Base-by-base conservation (phyloP, 2,113 vertebrate genomes). In the Mesocricetus auratus region DNA sequence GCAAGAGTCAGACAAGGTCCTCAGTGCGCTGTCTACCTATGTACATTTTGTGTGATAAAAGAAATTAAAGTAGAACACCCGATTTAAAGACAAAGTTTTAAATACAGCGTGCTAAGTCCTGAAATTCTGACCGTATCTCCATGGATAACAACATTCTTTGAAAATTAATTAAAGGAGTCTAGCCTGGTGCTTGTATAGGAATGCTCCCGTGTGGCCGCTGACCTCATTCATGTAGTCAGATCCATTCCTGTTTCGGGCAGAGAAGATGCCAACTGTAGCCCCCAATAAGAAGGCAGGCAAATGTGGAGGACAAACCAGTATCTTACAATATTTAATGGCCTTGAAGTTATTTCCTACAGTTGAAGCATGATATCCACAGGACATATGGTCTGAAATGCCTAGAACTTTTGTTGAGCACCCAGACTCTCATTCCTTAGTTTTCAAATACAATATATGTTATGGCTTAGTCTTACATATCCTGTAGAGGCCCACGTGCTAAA, bases 131-230 rank as follows among this genome's bases (percentile, higher is more conserved):
- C 82, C 47, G 69, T 77, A 81, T 56, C 60, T 94, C 62, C 56
- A 66, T 22, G 64, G 60, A 62, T 92, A 71, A 90, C 90, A 94
- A 86, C 24, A 15, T 89, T 93, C 71, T 95, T 97, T 96, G 88
- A 96, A 97, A 94, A 94, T 92, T 56, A 97, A 92, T 79, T 90
- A 66, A 94, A 97, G 33, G 83, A 0, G 2, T 86, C 77, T 77
- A 94, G 58, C 33, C 39, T 47, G 11, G 6, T 3, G 29, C 39
- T 94, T 94, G n/a, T 75, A n/a, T n/a, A 95, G 53, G 56, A 58
- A 9, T 7, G 78, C 62, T 94, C 62, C 42, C n/a, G 78, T 68
- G 53, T 21, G n/a, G 36, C 68, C 19, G 0, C 36, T 47, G 53
- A 83, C 58, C 90, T 95, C 68, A 96, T 79, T 91, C 11, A 22